Percentiles rank a stretch among this genome's conserved stretches.
Evolutionary conservation across 1,140 invertebrate species (phyloP).

Genomic region (Ceratitis capitata): DNA sequence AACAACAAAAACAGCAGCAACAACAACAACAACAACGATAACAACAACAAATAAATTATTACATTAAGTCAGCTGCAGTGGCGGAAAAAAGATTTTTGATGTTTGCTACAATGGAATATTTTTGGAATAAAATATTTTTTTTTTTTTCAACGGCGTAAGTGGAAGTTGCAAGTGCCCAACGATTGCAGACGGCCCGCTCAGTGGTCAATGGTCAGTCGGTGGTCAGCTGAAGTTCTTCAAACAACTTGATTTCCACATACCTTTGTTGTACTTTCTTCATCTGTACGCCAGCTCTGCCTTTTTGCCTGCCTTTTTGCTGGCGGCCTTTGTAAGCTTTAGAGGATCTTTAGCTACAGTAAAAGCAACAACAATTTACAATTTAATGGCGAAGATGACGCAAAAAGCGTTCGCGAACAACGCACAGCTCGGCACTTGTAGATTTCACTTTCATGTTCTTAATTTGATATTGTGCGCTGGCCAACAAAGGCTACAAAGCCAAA

Average conservation of each 20-base stretch:
- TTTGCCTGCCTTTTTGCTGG: neutral
- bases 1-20: slow-evolving; percentile 8
- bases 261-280: neutral
- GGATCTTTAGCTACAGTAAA: neutral
- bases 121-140: neutral
- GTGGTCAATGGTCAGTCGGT: neutral
- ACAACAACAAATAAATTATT: too few relatives aligned
- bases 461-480: neutral
- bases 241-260: neutral
- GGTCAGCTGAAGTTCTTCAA: neutral
- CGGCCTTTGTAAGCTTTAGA: neutral
- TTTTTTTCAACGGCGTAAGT: neutral
- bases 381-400: neutral
- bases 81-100: slow-evolving; percentile 16
- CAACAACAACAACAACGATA: neutral
- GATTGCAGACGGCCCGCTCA: too few relatives aligned
- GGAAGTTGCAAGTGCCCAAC: neutral
- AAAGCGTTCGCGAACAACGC: neutral
- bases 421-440: neutral
- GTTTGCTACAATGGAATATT: neutral
- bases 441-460: slow-evolving; percentile 37
- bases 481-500: neutral
- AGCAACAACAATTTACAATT: neutral
- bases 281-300: neutral
- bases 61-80: slow-evolving; percentile 20